Conservation (phyloP, 1,140 invertebrate genomes). For the Neuroterus valhalla region DNA sequence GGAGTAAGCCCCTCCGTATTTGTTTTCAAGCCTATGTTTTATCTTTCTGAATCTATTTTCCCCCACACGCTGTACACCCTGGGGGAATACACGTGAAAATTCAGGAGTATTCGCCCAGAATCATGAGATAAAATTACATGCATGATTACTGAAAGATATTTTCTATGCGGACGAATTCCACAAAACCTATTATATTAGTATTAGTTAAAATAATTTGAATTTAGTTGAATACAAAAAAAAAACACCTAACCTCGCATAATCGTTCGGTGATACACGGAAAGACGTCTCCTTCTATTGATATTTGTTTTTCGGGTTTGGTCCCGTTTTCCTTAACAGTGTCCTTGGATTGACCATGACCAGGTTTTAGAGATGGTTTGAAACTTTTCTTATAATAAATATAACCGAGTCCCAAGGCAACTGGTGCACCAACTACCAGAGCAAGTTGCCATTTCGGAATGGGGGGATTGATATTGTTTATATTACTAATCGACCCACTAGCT, state of each 20-base stretch:
- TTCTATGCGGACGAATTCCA: too few species aligned
- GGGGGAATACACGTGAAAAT: too few species aligned
- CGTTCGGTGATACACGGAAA: constrained; percentile 53
- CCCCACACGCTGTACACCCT: too few species aligned
- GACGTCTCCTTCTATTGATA: constrained; percentile 73
- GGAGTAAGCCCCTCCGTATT: too few species aligned
- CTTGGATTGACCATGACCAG: constrained; percentile 56
- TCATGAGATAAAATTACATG: too few species aligned
- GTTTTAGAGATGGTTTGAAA: constrained; percentile 54
- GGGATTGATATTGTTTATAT: constrained; percentile 57
- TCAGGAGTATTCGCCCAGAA: too few species aligned
- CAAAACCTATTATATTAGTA: too few species aligned
- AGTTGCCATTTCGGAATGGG: constrained; percentile 82
- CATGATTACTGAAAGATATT: too few species aligned
- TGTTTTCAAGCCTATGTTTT: too few species aligned
- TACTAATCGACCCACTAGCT: constrained; percentile 56
- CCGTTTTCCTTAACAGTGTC: constrained; percentile 54
- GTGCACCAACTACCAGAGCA: constrained; percentile 86
- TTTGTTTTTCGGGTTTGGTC: constrained; percentile 65
- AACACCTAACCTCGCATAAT: constrained; percentile 67
- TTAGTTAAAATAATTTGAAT: background rate
- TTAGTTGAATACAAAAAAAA: background rate
- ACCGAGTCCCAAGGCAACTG: constrained; percentile 86
- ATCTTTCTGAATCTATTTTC: too few species aligned
- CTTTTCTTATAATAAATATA: constrained; percentile 85